Conservation (phyloP, 2,113 vertebrate species). For the Mobula hypostoma region DNA sequence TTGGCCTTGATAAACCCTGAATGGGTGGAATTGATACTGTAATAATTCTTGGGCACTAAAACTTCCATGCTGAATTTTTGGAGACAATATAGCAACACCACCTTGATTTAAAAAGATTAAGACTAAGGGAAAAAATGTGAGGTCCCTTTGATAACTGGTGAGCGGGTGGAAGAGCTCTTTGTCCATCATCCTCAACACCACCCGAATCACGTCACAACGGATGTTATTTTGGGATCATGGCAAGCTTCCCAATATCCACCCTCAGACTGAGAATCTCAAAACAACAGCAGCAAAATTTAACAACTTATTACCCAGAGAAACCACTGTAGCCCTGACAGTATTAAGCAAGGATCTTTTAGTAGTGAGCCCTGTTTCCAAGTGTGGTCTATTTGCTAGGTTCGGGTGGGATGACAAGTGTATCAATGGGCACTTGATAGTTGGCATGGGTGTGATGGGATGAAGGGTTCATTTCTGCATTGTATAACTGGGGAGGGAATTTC, state of each 20-base stretch:
- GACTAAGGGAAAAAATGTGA: background rate
- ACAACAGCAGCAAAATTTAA: conserved; percentile 8
- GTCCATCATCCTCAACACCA: background rate
- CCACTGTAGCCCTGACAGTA: too few relatives aligned
- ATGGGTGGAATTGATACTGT: background rate
- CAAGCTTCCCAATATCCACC: conserved; percentile 7
- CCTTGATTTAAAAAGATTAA: background rate
- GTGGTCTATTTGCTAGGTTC: background rate
- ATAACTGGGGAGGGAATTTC: too few relatives aligned
- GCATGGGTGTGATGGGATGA: too few relatives aligned
- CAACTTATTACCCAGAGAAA: background rate
- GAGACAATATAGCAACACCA: background rate
- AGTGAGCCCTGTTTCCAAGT: background rate
- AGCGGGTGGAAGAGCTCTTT: background rate
- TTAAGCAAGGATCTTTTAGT: background rate
- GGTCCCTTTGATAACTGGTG: background rate
- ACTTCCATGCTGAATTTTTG: background rate
- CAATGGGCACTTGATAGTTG: too few relatives aligned
- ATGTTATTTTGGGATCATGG: conserved; percentile 14
- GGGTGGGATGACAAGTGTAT: background rate
- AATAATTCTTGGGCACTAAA: background rate
- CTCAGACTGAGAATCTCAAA: background rate
- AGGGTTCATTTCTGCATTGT: too few relatives aligned
- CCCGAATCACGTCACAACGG: background rate
- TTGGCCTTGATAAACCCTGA: background rate